Evolutionary conservation across 1,140 invertebrate genomes (phyloP).

Genomic region (Orius laevigatus): DNA sequence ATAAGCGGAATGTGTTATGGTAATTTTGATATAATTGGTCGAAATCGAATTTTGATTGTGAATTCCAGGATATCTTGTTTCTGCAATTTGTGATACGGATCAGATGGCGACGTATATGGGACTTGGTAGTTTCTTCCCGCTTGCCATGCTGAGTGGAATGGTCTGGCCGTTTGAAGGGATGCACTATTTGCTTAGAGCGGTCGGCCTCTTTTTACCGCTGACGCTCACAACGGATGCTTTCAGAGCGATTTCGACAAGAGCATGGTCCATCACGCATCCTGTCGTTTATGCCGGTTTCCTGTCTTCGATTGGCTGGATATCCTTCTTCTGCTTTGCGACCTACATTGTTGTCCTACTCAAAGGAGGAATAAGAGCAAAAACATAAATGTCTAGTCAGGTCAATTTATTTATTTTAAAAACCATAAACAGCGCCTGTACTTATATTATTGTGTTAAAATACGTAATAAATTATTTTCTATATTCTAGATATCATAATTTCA

Average conservation of each 20-base stretch:
- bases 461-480: too few species aligned
- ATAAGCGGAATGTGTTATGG: slow-evolving; percentile 40
- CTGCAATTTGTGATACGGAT: slow-evolving; percentile 22
- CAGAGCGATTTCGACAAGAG: slow-evolving; percentile 37
- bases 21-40: slow-evolving; percentile 18
- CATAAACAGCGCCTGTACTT: too few species aligned
- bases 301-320: slow-evolving; percentile 34
- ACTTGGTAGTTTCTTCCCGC: slow-evolving; percentile 24
- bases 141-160: slow-evolving; percentile 25
- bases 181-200: slow-evolving; percentile 33
- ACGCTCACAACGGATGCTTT: slow-evolving; percentile 41
- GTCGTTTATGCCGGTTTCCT: slow-evolving; percentile 38
- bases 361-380: neutral
- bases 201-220: slow-evolving; percentile 38
- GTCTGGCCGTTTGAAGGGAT: slow-evolving; percentile 30
- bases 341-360: slow-evolving; percentile 3
- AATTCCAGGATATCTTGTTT: slow-evolving; percentile 24
- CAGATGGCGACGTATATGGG: slow-evolving; percentile 23
- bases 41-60: slow-evolving; percentile 11
- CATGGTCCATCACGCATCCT: slow-evolving; percentile 35
- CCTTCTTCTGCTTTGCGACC: slow-evolving; percentile 27
- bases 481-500: too few species aligned
- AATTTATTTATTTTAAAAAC: too few species aligned
- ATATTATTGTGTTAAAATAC: too few species aligned
- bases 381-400: neutral